These are phyloP conservation scores for Maconellicoccus hirsutus DNA, from an alignment of 1,140 invertebrate genomes.

Conservation along the genomic window DNA sequence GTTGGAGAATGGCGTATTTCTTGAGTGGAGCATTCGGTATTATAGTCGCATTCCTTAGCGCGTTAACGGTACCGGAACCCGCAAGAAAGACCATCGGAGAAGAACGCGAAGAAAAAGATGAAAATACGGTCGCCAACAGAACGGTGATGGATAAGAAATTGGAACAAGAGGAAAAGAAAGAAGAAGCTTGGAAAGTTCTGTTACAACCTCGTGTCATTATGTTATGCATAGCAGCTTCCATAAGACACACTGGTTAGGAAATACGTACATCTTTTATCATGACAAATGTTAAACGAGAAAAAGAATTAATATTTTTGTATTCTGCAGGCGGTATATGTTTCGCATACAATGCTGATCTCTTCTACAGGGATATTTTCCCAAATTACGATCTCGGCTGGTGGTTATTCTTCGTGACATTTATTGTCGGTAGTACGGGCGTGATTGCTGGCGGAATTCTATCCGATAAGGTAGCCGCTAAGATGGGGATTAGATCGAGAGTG, in stretches of 20 bases:
- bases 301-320: conserved; percentile 13
- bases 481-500: conserved; percentile 74
- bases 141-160: background rate
- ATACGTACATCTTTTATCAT: background rate
- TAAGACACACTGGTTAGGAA: conserved; percentile 70
- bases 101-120: conserved; percentile 38
- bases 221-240: conserved; percentile 72
- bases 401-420: conserved; percentile 74
- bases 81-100: conserved; percentile 57
- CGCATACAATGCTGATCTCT: conserved; percentile 79
- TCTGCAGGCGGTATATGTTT: conserved; percentile 69
- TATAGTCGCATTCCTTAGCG: conserved; percentile 57
- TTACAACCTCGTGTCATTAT: conserved; percentile 64
- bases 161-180: conserved; percentile 36
- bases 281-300: background rate
- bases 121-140: conserved; percentile 23
- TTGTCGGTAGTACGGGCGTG: conserved; percentile 75
- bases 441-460: conserved; percentile 77
- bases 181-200: conserved; percentile 57
- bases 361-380: conserved; percentile 75
- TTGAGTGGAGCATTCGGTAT: conserved; percentile 69
- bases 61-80: conserved; percentile 66
- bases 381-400: conserved; percentile 77
- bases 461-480: conserved; percentile 75
- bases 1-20: conserved; percentile 80